A percentile compares a stretch with the other conserved stretches of the same genome.
Conservation (phyloP, 2,113 vertebrate genomes). For the Pseudopipra pipra region DNA sequence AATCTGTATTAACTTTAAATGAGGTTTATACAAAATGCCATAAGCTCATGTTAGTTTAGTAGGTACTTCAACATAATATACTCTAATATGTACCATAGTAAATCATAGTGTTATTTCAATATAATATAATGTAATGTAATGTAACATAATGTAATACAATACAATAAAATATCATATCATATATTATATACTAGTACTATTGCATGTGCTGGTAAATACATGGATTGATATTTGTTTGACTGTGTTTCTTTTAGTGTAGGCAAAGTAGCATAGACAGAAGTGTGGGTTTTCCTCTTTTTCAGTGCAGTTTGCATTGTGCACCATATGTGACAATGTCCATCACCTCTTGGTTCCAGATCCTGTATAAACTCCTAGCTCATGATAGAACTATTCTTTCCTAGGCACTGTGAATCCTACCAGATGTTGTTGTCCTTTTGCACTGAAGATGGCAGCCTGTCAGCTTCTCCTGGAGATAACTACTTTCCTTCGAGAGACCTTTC, state of each 20-base stretch:
- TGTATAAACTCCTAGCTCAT: not conserved
- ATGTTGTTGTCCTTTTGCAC: conserved; percentile 94
- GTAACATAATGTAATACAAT: not conserved
- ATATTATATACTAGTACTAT: not conserved
- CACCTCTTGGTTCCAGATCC: not conserved
- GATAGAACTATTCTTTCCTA: conserved; percentile 60
- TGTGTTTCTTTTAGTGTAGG: not conserved
- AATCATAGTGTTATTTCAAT: not conserved
- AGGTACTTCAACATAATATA: not conserved
- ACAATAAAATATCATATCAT: not conserved
- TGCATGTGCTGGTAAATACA: not conserved
- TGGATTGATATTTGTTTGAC: not conserved
- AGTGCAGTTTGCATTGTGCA: conserved; percentile 1
- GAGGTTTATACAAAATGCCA: not conserved
- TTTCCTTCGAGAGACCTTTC: conserved; percentile 95
- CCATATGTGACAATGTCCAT: conserved; percentile 48
- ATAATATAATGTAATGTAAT: not conserved
- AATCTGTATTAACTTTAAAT: not conserved
- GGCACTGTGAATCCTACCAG: conserved; percentile 98
- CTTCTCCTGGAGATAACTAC: conserved; percentile 96
- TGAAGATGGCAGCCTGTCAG: conserved; percentile 98
- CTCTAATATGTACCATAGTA: not conserved
- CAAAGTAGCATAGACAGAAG: not conserved
- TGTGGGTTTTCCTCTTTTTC: not conserved
- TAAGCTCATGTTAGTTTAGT: not conserved